Conservation (phyloP, 1,140 invertebrate species). For the Anoplophora glabripennis region DNA sequence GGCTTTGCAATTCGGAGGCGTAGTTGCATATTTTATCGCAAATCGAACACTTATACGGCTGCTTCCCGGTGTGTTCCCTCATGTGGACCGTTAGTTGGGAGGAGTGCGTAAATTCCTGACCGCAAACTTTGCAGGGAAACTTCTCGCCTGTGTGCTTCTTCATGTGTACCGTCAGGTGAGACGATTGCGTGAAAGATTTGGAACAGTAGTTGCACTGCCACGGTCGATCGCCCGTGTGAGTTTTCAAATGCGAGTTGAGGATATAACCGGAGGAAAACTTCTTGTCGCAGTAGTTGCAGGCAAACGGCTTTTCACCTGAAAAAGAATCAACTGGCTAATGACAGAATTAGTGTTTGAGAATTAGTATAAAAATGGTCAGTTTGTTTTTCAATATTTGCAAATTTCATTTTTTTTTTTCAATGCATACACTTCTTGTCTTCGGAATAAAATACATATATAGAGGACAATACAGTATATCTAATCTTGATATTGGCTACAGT, state of each 20-base stretch:
- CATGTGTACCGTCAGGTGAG: constrained; percentile 61
- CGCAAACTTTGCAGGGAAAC: constrained; percentile 49
- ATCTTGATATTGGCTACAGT: no score
- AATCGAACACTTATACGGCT: constrained; percentile 64
- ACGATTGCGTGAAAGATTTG: constrained; percentile 67
- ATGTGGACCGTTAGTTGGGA: constrained; percentile 64
- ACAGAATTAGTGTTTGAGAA: no score
- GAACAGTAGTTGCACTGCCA: constrained; percentile 66
- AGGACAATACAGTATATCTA: no score
- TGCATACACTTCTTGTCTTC: no score
- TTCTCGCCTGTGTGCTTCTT: constrained; percentile 54
- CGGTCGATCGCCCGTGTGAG: constrained; percentile 56
- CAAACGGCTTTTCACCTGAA: constrained; percentile 53
- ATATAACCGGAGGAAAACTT: constrained; percentile 54
- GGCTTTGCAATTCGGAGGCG: constrained; percentile 77
- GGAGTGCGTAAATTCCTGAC: constrained; percentile 57
- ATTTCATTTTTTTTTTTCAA: no score
- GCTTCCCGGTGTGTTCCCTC: constrained; percentile 67
- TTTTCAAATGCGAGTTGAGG: constrained; percentile 52
- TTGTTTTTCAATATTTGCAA: no score
- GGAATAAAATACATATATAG: no score
- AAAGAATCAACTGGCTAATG: no score
- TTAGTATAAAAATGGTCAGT: no score
- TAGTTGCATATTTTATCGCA: constrained; percentile 74
- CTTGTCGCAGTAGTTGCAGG: constrained; percentile 54